Percentiles rank a stretch among this genome's conserved stretches.
These are phyloP conservation scores for Thermophis baileyi DNA, from an alignment of 2,113 vertebrate species.

Conservation along the genomic window DNA sequence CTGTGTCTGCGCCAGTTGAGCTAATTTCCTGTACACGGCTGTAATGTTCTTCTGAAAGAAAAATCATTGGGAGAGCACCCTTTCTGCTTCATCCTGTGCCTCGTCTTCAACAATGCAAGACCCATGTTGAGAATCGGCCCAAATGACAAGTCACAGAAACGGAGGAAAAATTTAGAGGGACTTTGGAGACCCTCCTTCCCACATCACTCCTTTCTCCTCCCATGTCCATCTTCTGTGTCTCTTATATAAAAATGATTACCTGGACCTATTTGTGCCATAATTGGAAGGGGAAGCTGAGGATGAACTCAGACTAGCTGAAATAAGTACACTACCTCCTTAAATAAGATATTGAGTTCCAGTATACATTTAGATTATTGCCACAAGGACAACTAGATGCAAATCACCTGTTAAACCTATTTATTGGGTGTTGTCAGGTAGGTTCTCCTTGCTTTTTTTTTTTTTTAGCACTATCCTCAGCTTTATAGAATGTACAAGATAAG, in stretches of 20 bases:
- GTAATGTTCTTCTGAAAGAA: background rate
- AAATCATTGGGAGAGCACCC: background rate
- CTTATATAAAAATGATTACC: background rate
- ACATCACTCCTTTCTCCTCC: background rate
- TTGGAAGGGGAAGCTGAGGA: background rate
- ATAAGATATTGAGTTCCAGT: background rate
- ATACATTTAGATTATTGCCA: background rate
- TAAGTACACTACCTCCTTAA: background rate
- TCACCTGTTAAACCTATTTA: background rate
- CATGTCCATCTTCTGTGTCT: background rate
- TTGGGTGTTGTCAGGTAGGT: background rate
- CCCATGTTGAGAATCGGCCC: background rate
- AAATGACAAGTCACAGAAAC: background rate
- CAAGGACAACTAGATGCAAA: background rate
- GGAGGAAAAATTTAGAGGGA: background rate
- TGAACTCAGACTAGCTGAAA: background rate
- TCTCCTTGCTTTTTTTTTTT: background rate
- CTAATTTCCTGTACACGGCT: background rate
- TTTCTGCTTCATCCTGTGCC: background rate
- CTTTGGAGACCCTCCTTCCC: background rate
- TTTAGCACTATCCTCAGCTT: background rate
- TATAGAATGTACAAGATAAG: background rate
- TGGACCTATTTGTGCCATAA: background rate
- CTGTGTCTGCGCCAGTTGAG: background rate
- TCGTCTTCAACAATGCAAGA: background rate